Evolutionary conservation across 2,888 invertebrate species (phyloP).

Genomic region (Elmis aenea): DNA sequence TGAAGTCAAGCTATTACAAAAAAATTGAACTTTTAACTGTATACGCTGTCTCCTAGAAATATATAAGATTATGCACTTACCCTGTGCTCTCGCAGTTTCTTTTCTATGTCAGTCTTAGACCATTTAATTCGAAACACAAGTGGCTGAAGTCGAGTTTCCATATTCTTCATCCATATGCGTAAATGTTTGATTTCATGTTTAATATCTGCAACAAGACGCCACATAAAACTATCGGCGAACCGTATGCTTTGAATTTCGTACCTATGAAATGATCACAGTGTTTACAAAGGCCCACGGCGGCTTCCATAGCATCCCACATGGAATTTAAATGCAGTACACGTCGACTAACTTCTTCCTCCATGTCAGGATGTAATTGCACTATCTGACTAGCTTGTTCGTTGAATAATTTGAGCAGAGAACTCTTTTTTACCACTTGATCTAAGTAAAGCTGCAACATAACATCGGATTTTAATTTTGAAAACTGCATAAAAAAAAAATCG

Average conservation of each 20-base stretch:
- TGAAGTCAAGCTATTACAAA: no score
- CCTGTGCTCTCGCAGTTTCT: constrained; percentile 77
- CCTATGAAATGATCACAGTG: no score
- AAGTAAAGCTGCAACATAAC: constrained; percentile 61
- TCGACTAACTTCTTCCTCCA: constrained; percentile 65
- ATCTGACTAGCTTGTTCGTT: constrained; percentile 74
- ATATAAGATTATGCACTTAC: no score
- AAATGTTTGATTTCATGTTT: constrained; percentile 72
- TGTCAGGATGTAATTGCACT: constrained; percentile 56
- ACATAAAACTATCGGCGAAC: no score
- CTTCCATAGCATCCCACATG: constrained; percentile 74
- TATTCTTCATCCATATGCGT: constrained; percentile 80
- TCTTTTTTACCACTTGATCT: constrained; percentile 69
- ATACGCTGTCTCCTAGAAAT: no score
- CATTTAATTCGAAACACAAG: constrained; percentile 66
- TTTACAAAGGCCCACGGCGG: constrained; percentile 62
- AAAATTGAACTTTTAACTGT: no score
- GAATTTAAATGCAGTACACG: constrained; percentile 69
- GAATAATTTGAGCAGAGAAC: constrained; percentile 66
- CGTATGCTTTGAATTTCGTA: no score
- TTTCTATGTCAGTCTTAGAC: constrained; percentile 68
- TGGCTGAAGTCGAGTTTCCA: constrained; percentile 75
- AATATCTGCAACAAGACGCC: constrained; percentile 60
- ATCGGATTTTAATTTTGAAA: neutral
- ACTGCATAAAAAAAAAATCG: constrained; percentile 5